These are phyloP conservation scores for Norana najaformis DNA, from an alignment of 2,888 invertebrate species.

Conservation along the genomic window DNA sequence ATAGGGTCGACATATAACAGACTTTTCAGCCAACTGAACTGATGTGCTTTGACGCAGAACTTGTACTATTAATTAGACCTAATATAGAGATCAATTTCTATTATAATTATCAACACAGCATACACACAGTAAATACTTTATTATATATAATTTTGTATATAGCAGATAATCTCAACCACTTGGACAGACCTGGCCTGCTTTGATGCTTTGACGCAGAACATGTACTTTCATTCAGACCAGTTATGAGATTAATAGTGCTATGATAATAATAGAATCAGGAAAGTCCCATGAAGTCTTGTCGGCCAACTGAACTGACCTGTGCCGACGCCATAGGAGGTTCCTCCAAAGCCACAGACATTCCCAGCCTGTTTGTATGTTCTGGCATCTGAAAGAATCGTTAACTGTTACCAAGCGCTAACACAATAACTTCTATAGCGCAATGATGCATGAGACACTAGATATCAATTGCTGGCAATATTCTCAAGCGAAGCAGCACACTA, in stretches of 20 bases:
- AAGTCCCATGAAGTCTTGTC: too few relatives aligned
- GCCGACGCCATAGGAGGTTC: background rate
- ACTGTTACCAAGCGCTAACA: background rate
- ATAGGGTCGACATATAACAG: too few relatives aligned
- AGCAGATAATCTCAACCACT: background rate
- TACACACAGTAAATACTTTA: background rate
- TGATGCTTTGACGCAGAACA: too few relatives aligned
- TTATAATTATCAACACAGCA: background rate
- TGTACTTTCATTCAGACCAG: too few relatives aligned
- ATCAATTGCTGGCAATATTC: too few relatives aligned
- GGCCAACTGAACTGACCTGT: background rate
- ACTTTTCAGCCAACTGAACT: too few relatives aligned
- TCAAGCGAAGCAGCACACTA: too few relatives aligned
- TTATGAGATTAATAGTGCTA: too few relatives aligned
- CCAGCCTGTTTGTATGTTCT: background rate
- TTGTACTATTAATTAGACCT: too few relatives aligned
- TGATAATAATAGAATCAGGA: too few relatives aligned
- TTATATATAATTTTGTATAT: background rate
- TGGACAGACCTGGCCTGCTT: background rate
- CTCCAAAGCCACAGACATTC: background rate
- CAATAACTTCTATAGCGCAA: background rate
- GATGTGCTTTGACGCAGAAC: too few relatives aligned
- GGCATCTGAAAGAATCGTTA: constrained; percentile 6
- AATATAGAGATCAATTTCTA: background rate
- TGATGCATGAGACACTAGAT: too few relatives aligned